A percentile compares a stretch with the other conserved stretches of the same genome.
Evolutionary conservation across 37 sponge, comb jelly and placozoan species (phyloP).

Genomic region (Oopsacas minuta): DNA sequence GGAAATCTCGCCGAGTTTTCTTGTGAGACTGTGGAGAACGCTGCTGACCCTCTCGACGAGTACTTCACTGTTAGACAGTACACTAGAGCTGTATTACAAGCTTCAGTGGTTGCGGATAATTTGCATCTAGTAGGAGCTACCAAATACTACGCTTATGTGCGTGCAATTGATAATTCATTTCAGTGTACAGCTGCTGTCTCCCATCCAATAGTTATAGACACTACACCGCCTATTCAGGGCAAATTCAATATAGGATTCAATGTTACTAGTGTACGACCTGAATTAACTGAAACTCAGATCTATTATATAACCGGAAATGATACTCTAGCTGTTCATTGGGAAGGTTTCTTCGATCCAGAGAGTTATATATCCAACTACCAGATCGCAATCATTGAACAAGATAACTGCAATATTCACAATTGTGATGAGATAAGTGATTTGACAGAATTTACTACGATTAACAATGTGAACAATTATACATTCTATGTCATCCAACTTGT

Average conservation of each 20-base stretch:
- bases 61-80: slow-evolving; percentile 38
- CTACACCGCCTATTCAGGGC: slow-evolving; percentile 32
- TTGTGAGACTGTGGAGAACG: slow-evolving; percentile 27
- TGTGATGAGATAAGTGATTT: background rate
- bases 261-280: background rate
- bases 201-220: slow-evolving; percentile 34
- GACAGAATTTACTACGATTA: background rate
- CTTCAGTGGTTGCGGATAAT: background rate
- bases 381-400: background rate
- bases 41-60: background rate
- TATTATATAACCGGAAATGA: background rate
- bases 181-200: slow-evolving; percentile 35
- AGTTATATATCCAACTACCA: background rate
- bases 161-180: slow-evolving; percentile 55
- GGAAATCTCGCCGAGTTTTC: background rate
- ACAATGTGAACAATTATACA: background rate
- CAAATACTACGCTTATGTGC: slow-evolving; percentile 50
- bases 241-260: background rate
- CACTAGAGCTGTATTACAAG: slow-evolving; percentile 26
- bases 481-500: background rate
- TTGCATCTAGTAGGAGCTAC: slow-evolving; percentile 33
- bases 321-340: background rate
- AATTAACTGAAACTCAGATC: background rate
- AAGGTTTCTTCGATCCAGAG: background rate
- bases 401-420: background rate